Conservation (phyloP, 1,140 invertebrate genomes). For the Drosophila aff. region DNA sequence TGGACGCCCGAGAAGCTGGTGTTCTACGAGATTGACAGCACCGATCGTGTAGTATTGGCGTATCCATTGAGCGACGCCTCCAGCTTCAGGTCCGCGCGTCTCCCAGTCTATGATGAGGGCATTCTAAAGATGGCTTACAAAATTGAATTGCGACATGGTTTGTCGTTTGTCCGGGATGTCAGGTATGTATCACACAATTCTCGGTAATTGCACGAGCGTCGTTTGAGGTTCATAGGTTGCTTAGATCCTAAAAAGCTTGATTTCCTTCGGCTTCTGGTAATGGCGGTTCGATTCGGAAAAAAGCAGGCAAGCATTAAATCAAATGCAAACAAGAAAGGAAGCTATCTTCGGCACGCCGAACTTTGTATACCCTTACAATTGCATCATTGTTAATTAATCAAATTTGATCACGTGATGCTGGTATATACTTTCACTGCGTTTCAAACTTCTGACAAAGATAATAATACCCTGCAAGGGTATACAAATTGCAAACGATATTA, state of each 20-base stretch:
- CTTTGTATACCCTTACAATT: too few species aligned
- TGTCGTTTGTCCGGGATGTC: not conserved
- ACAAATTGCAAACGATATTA: too few species aligned
- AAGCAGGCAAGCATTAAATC: not conserved
- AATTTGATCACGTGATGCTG: too few species aligned
- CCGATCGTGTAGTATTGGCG: slow-evolving; percentile 86
- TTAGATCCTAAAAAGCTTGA: slow-evolving; percentile 4
- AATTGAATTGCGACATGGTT: slow-evolving; percentile 91
- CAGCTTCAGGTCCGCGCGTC: slow-evolving; percentile 90
- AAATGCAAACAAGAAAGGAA: too few species aligned
- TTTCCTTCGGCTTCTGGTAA: slow-evolving; percentile 23
- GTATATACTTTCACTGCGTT: too few species aligned
- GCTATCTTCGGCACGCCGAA: too few species aligned
- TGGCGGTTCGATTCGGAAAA: slow-evolving; percentile 64
- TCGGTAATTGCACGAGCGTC: slow-evolving; percentile 33
- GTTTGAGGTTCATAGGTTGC: slow-evolving; percentile 23
- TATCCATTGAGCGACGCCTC: slow-evolving; percentile 85
- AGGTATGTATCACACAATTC: slow-evolving; percentile 30
- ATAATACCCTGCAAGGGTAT: too few species aligned
- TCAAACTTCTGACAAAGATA: too few species aligned
- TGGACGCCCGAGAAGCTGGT: slow-evolving; percentile 85
- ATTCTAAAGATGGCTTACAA: slow-evolving; percentile 91
- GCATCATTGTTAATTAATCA: too few species aligned
- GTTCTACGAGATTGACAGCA: slow-evolving; percentile 87
- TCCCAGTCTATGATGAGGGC: slow-evolving; percentile 91